Percentiles rank a stretch among this genome's conserved stretches.
Evolutionary conservation across 1,140 invertebrate genomes (phyloP).

Genomic region (Drosophila funebris): DNA sequence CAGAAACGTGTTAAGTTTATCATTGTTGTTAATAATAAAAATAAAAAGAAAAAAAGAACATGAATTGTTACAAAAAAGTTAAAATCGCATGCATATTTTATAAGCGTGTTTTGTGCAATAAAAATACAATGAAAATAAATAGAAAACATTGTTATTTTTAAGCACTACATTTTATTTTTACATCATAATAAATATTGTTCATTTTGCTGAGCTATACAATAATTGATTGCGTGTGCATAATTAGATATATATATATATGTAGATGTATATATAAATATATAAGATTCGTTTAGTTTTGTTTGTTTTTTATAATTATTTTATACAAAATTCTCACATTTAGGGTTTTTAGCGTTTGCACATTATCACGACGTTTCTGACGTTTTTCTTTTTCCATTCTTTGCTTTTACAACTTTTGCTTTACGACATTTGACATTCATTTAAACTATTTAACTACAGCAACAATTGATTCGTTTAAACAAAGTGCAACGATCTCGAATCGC

Average conservation of each 20-base stretch:
- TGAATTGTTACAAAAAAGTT: constrained; percentile 23
- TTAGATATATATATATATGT: constrained; percentile 27
- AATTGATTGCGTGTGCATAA: constrained; percentile 33
- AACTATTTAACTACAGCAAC: constrained; percentile 77
- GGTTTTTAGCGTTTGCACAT: constrained; percentile 67
- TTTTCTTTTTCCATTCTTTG: constrained; percentile 17
- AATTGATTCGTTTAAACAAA: constrained; percentile 78
- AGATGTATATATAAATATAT: constrained; percentile 40
- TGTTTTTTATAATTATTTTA: constrained; percentile 78
- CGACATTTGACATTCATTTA: constrained; percentile 59
- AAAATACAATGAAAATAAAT: constrained; percentile 1
- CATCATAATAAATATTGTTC: constrained; percentile 78
- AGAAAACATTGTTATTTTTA: constrained; percentile 46
- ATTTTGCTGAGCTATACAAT: constrained; percentile 62
- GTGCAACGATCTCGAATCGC: constrained; percentile 53
- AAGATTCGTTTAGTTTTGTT: constrained; percentile 55
- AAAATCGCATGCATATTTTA: constrained; percentile 46
- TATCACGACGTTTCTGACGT: constrained; percentile 68
- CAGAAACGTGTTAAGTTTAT: constrained; percentile 68
- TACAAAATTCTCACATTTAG: constrained; percentile 79
- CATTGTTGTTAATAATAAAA: constrained; percentile 48
- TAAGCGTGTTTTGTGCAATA: constrained; percentile 41
- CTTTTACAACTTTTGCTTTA: constrained; percentile 21
- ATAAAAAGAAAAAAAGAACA: background rate
- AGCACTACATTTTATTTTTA: constrained; percentile 74